These are phyloP conservation scores for Peromyscus nudipes DNA, from an alignment of 2,797 vertebrate genomes.

Conservation along the genomic window DNA sequence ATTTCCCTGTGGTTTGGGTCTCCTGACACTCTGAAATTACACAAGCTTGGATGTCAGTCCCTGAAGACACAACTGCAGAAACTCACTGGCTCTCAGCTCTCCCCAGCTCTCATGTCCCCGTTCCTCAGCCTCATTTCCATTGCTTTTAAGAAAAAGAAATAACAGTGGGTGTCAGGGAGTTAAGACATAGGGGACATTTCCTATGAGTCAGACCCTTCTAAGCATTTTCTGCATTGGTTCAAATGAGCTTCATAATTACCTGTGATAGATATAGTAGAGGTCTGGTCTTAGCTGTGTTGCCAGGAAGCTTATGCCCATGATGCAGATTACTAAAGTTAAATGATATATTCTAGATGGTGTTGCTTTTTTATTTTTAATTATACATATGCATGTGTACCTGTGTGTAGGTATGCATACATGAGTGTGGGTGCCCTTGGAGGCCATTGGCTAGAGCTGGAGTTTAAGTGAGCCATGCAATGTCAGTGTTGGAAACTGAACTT, in stretches of 20 bases:
- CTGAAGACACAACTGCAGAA: neutral
- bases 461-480: neutral
- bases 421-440: neutral
- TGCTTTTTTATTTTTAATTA: neutral
- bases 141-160: constrained; percentile 3
- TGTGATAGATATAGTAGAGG: neutral
- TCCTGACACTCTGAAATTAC: constrained; percentile 71
- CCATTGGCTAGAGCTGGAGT: neutral
- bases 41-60: constrained; percentile 58
- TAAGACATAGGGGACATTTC: neutral
- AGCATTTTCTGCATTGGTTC: neutral
- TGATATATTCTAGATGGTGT: neutral
- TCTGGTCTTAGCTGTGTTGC: too few relatives aligned
- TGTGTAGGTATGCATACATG: neutral
- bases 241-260: neutral
- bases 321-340: neutral
- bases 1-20: neutral
- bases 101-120: neutral
- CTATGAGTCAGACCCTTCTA: neutral
- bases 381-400: neutral
- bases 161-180: neutral
- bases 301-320: neutral
- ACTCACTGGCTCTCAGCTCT: neutral
- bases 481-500: neutral
- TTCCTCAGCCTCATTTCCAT: neutral